Base-by-base conservation (phyloP, 2,888 invertebrate genomes). In the Sminthurinus aureus region DNA sequence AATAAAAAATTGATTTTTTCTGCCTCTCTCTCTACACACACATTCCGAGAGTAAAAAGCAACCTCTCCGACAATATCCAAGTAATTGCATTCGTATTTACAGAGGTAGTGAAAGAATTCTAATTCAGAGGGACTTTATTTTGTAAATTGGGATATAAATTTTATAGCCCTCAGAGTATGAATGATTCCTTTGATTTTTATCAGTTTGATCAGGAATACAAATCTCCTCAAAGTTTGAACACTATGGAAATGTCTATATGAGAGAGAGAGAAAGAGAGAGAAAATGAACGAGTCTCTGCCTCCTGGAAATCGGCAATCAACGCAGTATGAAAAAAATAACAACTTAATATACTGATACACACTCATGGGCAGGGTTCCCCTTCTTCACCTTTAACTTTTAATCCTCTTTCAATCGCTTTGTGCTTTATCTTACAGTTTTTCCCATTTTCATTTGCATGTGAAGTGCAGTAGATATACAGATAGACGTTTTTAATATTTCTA, bases 311-410 rank as follows among this genome's bases (percentile, higher is more conserved):
- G 2, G 58, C 58, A 58, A 58, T 58, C 58, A 58, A 58, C 58
- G 58, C 58, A 58, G 2, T 64, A 38, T 38, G 38, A 38, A 67
- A 67, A 67, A 67, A 67, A 3, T 67, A 22, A 22, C 67, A 67
- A 67, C 38, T 67, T 22, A 67, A 67, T 22, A 22, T 26, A 71
- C 4, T 22, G n/a, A 67, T 22, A 22, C 71, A 71, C 4, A 71
- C 71, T 71, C 22, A 24, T 71, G 71, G 71, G 71, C 71, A 26
- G 71, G 24, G 71, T 71, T 71, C 26, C 71, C 71, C 71, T 71
- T 24, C 26, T 13, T 71, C 71, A 71, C 71, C 71, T 71, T 69
- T 22, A 22, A n/a, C n/a, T 11, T 20, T 12, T 20, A 22, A n/a
- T 69, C n/a, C 20, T 71, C 24, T 58, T 58, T 58, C 58, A 38